Base-by-base conservation (phyloP, 2,888 invertebrate genomes). In the Latheticus oryzae region DNA sequence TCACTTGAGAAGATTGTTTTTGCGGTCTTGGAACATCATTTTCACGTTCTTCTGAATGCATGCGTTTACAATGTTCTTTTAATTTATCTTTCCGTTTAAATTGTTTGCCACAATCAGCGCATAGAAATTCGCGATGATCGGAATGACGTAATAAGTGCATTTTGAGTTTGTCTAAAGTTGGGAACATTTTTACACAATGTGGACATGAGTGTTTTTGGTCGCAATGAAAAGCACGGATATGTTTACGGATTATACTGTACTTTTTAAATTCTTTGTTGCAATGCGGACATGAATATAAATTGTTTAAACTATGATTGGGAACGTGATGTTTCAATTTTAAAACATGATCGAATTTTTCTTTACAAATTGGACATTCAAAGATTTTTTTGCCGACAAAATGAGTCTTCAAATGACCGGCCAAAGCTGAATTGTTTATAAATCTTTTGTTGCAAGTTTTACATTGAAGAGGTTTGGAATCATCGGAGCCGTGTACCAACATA, bases 31-130 rank as follows among this genome's bases (percentile, higher is more conserved):
- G 73, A 35, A 65, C 73, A 0, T 81, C 79, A 51, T 83, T 83
- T 58, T 75, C 76, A 12, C 74, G 61, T 42, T 78, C 77, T 33
- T 73, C 76, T 0, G 72, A 70, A 74, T 90, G 89, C 80, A 87
- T 84, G 51, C 87, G 79, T 62, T 86, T 87, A 71, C 86, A 85
- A 71, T 91, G 91, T 65, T 89, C 89, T 63, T 85, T 85, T 38
- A 91, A 76, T 71, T 89, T 89, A 68, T 89, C 88, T 67, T 89
- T 90, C 13, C 91, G 81, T 70, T 90, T 90, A 73, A 91, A 91
- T 73, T 88, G 88, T 64, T 88, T 87, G 0, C 88, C 89, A 75
- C 92, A 91, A 69, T 86, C 84, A 2, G 88, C 85, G 71, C 92
- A 92, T 60, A 88, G 81, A 77, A 90, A 90, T 70, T 89, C 88